Conservation (phyloP, 2,797 vertebrate species). For the Cirrhinus mrigala region DNA sequence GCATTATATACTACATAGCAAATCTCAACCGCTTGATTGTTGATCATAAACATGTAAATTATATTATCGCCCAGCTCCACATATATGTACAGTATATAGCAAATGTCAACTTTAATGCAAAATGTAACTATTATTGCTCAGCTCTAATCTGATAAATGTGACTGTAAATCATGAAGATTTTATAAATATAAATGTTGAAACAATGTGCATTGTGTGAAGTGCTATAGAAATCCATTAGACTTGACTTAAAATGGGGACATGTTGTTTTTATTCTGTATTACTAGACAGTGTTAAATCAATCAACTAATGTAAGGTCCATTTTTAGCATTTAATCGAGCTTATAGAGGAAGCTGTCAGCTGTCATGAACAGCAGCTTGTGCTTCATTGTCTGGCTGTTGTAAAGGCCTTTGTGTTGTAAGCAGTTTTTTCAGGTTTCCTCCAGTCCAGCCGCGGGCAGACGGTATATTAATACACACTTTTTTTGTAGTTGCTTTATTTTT, state of each 20-base stretch:
- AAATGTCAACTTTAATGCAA: background rate
- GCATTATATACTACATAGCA: background rate
- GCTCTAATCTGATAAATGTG: background rate
- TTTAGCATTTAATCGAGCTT: background rate
- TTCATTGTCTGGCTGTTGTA: slow-evolving; percentile 67
- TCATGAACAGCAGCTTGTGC: background rate
- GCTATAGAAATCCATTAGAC: background rate
- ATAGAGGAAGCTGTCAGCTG: background rate
- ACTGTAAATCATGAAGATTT: background rate
- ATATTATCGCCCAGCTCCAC: too few species aligned
- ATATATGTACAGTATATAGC: background rate
- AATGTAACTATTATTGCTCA: background rate
- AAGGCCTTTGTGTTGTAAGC: slow-evolving; percentile 74
- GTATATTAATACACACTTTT: slow-evolving; percentile 70
- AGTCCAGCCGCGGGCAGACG: slow-evolving; percentile 69
- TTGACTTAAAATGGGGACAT: background rate
- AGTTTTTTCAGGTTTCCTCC: slow-evolving; percentile 66
- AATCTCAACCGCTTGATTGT: too few species aligned
- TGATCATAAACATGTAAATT: too few species aligned
- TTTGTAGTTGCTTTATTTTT: slow-evolving; percentile 67
- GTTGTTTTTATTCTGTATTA: background rate
- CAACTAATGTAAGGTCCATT: background rate
- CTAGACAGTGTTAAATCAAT: background rate
- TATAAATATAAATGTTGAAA: background rate
- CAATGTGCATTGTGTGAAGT: background rate